phyloP scores from a whole-genome alignment of 2,113 vertebrate species.

The Mus pahari region DNA sequence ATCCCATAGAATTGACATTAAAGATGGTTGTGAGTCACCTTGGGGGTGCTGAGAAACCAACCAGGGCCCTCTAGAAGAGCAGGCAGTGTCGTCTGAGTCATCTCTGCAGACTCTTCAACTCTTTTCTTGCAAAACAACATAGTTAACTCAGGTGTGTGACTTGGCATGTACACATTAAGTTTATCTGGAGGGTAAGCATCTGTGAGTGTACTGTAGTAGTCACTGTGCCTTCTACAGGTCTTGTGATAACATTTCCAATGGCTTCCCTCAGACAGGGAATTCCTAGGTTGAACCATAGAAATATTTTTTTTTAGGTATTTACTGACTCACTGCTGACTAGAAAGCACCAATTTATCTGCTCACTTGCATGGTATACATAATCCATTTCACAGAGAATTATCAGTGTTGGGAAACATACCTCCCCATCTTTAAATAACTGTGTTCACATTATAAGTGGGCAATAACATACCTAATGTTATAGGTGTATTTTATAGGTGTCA shows the following conservation, averaged over 20 bases:
- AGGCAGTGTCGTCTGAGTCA: not conserved
- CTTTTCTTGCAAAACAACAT: slow-evolving; percentile 16
- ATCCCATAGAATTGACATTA: not conserved
- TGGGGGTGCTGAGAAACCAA: not conserved
- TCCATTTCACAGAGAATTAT: slow-evolving; percentile 7
- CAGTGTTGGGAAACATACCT: not conserved
- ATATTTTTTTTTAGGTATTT: slow-evolving; percentile 28
- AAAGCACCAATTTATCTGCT: slow-evolving; percentile 6
- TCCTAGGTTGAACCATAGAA: slow-evolving; percentile 21
- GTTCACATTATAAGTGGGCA: not conserved
- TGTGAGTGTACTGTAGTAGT: slow-evolving; percentile 54
- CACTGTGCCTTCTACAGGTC: not conserved
- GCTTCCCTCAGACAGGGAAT: slow-evolving; percentile 19
- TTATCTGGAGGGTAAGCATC: not conserved
- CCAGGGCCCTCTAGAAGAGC: not conserved
- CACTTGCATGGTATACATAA: not conserved
- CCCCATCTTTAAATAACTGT: not conserved
- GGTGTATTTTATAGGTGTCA: not conserved
- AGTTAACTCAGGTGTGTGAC: not conserved
- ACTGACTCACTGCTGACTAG: not conserved
- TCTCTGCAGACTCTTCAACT: not conserved
- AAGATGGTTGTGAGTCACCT: not conserved
- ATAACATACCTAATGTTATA: not conserved
- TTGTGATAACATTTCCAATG: not conserved
- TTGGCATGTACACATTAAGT: not conserved